Evolutionary conservation across 2,113 vertebrate species (phyloP).

Genomic region (Acrocephalus kingi): DNA sequence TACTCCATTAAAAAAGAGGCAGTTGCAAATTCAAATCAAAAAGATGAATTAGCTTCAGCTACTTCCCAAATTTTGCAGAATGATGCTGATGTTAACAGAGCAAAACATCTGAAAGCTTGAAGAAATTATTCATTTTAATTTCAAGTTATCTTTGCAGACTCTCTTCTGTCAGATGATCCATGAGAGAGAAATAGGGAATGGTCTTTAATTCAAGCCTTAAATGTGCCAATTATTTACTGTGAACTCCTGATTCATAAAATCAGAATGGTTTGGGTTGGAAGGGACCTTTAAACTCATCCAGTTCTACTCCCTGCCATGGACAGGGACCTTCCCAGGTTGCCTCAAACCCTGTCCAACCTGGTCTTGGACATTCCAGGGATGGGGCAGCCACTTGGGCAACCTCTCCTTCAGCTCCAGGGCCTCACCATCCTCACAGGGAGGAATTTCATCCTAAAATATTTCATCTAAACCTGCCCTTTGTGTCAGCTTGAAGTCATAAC

Average conservation of each 20-base stretch:
- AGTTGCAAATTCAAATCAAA: neutral
- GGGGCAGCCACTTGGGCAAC: neutral
- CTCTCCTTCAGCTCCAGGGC: neutral
- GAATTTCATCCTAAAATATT: neutral
- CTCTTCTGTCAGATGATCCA: neutral
- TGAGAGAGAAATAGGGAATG: neutral
- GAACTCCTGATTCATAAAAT: neutral
- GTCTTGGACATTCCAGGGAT: neutral
- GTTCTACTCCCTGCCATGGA: neutral
- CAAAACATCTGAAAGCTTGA: neutral
- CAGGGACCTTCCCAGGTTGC: neutral
- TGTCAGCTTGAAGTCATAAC: neutral
- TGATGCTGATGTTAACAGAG: neutral
- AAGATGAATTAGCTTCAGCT: neutral
- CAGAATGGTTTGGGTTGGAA: neutral
- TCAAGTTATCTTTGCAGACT: neutral
- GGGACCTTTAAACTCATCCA: neutral
- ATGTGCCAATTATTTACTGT: neutral
- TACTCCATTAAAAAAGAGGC: neutral
- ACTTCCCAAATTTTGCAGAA: neutral
- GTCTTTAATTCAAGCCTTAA: neutral
- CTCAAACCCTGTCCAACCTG: neutral
- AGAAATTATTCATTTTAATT: neutral
- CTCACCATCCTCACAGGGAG: neutral
- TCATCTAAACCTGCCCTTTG: neutral